Evolutionary conservation across 2,113 vertebrate genomes (phyloP).

Genomic region (Tupaia chinensis): DNA sequence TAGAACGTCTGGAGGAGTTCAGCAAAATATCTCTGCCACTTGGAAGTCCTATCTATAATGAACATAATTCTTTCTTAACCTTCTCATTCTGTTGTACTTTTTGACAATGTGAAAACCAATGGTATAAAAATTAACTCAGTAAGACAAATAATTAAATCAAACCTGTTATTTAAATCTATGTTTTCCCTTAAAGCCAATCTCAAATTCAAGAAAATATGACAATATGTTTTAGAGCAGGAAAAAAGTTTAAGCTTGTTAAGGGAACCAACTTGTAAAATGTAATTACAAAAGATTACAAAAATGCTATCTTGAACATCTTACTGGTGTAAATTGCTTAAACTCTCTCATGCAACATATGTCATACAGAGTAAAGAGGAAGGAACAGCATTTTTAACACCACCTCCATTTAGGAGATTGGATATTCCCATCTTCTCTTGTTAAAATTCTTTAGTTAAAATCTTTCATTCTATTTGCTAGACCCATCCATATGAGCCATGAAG

Average conservation of each 20-base stretch:
- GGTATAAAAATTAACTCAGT: conserved; percentile 65
- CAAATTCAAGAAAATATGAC: conserved; percentile 73
- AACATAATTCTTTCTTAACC: conserved; percentile 60
- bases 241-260: conserved; percentile 62
- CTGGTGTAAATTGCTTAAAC: conserved; percentile 69
- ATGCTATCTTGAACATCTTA: conserved; percentile 69
- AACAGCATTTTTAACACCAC: conserved; percentile 56
- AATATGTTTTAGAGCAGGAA: conserved; percentile 69
- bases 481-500: conserved; percentile 37
- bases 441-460: conserved; percentile 49
- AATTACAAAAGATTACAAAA: conserved; percentile 71
- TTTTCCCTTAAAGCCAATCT: conserved; percentile 68
- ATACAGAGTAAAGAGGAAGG: conserved; percentile 77
- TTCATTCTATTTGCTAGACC: conserved; percentile 19
- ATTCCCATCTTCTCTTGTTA: conserved; percentile 9
- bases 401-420: conserved; percentile 65
- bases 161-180: conserved; percentile 66
- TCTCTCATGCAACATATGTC: conserved; percentile 65
- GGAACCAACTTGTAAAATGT: conserved; percentile 62
- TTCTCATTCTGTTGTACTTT: conserved; percentile 54
- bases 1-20: conserved; percentile 71
- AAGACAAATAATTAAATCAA: conserved; percentile 66
- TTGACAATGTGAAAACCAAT: conserved; percentile 71
- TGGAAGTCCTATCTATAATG: conserved; percentile 53
- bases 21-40: conserved; percentile 55